These are phyloP conservation scores for Trichopoda pennipes DNA, from an alignment of 2,888 invertebrate species.

Conservation along the genomic window DNA sequence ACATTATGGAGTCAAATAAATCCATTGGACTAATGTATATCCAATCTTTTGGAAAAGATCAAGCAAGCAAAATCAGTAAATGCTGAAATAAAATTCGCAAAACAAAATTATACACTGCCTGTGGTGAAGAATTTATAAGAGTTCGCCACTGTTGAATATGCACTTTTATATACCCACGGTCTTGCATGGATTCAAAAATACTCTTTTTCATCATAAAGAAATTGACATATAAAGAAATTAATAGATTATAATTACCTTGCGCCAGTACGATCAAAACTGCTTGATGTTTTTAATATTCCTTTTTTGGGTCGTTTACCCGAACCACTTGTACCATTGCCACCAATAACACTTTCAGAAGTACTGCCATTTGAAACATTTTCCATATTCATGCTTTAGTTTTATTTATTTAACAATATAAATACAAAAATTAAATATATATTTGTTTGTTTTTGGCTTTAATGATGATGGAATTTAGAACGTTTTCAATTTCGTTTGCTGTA, in stretches of 20 bases:
- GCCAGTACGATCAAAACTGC: constrained; percentile 90
- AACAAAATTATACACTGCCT: too few species aligned
- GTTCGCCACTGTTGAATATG: too few species aligned
- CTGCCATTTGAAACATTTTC: constrained; percentile 64
- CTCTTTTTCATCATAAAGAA: too few species aligned
- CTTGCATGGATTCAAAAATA: too few species aligned
- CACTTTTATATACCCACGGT: too few species aligned
- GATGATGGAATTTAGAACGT: constrained; percentile 31
- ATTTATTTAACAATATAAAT: neutral
- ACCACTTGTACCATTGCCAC: constrained; percentile 48
- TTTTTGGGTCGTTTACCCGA: constrained; percentile 81
- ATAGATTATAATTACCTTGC: constrained; percentile 78
- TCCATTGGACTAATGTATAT: too few species aligned
- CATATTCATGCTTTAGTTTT: constrained; percentile 43
- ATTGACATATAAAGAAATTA: neutral
- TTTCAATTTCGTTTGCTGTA: constrained; percentile 7
- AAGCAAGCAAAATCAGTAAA: too few species aligned
- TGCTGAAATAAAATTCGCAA: too few species aligned
- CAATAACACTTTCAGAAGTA: constrained; percentile 45
- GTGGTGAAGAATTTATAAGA: too few species aligned
- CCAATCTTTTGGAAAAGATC: too few species aligned
- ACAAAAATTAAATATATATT: neutral
- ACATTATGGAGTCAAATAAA: too few species aligned
- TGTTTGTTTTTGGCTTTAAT: neutral
- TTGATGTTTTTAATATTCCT: constrained; percentile 95